A percentile compares a stretch with the other conserved stretches of the same genome.
phyloP scores from a whole-genome alignment of 2,888 invertebrate genomes.

The Phytoseiulus persimilis region DNA sequence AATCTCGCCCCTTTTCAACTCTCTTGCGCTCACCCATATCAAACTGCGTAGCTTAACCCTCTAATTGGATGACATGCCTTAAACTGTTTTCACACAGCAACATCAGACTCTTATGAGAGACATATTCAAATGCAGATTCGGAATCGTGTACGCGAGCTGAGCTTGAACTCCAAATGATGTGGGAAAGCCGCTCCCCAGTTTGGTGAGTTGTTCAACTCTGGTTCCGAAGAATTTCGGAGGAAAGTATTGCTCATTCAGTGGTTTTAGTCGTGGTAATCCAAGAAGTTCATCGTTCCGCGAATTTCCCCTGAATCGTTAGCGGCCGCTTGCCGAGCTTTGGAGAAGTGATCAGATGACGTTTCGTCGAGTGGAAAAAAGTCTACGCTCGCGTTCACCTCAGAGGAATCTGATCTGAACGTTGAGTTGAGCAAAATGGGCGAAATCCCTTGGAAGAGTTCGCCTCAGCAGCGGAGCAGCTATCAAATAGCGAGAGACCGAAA shows the following conservation, averaged over 20 bases:
- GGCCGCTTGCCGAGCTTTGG: not conserved
- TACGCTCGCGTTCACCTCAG: not conserved
- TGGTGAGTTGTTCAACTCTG: no score
- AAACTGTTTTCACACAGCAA: constrained; percentile 5
- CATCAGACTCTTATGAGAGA: not conserved
- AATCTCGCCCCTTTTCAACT: not conserved
- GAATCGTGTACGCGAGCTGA: not conserved
- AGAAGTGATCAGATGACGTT: not conserved
- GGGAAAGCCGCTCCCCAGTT: not conserved
- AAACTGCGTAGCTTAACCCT: not conserved
- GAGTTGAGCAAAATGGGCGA: not conserved
- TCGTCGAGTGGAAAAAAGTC: not conserved
- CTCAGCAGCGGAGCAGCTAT: no score
- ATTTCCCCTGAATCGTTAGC: not conserved
- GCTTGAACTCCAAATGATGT: not conserved
- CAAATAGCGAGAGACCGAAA: no score
- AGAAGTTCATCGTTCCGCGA: not conserved
- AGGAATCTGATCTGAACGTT: not conserved
- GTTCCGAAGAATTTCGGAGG: no score
- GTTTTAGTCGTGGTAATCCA: not conserved
- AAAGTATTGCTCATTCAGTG: not conserved
- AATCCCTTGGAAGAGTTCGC: no score
- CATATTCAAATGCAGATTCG: not conserved
- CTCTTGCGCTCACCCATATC: not conserved
- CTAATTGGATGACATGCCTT: constrained; percentile 5